Evolutionary conservation across 2,888 invertebrate genomes (phyloP).

Genomic region (Argyresthia albistria): DNA sequence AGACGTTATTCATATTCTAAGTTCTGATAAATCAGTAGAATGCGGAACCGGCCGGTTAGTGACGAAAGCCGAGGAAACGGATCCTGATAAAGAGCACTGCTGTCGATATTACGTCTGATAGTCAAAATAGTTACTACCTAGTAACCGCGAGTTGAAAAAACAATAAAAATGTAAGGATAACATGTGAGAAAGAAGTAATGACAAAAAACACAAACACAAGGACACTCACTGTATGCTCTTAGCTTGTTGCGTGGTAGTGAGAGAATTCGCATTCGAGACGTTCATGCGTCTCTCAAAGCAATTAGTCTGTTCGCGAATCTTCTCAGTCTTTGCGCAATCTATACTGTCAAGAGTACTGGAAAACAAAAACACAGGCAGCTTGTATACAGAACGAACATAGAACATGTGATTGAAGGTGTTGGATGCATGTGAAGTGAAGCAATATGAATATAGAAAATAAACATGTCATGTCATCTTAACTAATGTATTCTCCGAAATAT

Average conservation of each 20-base stretch:
- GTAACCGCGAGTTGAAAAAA: background rate
- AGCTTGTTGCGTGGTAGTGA: conserved; percentile 49
- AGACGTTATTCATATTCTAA: too few relatives aligned
- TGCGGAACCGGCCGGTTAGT: too few relatives aligned
- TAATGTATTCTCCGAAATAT: too few relatives aligned
- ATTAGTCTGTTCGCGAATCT: conserved; percentile 49
- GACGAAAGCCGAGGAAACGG: too few relatives aligned
- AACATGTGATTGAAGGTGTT: background rate
- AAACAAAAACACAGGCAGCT: conserved; percentile 59
- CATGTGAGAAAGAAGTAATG: conserved; percentile 2
- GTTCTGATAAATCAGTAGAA: too few relatives aligned
- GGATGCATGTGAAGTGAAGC: too few relatives aligned
- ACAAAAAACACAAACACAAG: conserved; percentile 10
- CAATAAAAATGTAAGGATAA: background rate
- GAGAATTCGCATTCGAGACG: conserved; percentile 58
- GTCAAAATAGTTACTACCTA: too few relatives aligned
- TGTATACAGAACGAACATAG: conserved; percentile 8
- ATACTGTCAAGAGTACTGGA: conserved; percentile 71
- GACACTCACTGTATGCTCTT: conserved; percentile 52
- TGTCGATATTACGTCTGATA: too few relatives aligned
- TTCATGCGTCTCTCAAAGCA: conserved; percentile 66
- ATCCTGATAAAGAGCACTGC: too few relatives aligned
- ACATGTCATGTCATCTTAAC: too few relatives aligned
- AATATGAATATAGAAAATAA: too few relatives aligned
- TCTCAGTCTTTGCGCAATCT: conserved; percentile 62